Conservation (phyloP, 2,888 invertebrate genomes). For the Eledone cirrhosa region DNA sequence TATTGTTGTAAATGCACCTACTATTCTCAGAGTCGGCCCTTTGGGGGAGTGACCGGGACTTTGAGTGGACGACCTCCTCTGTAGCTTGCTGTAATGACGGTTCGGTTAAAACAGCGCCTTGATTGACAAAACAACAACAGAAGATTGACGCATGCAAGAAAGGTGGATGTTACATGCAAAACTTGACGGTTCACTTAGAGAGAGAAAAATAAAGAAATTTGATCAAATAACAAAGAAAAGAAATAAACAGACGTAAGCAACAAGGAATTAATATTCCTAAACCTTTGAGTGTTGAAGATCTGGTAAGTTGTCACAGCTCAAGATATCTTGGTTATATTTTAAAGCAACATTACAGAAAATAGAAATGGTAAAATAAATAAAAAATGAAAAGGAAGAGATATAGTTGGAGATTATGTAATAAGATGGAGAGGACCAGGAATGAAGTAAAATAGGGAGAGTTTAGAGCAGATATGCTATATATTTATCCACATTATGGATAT, state of each 20-base stretch:
- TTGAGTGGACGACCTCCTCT: background rate
- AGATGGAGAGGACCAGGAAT: no score
- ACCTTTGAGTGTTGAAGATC: no score
- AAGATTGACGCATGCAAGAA: constrained; percentile 18
- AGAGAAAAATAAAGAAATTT: background rate
- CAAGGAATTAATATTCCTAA: background rate
- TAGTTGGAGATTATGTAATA: no score
- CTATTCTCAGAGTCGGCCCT: constrained; percentile 23
- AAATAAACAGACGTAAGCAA: background rate
- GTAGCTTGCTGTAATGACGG: constrained; percentile 16
- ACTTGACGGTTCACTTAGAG: background rate
- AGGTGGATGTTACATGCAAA: constrained; percentile 20
- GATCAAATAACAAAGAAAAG: background rate
- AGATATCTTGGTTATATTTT: no score
- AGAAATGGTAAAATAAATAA: no score
- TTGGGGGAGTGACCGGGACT: constrained; percentile 27
- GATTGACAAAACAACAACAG: constrained; percentile 21
- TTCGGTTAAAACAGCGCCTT: constrained; percentile 16
- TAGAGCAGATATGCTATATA: no score
- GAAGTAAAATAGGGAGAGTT: no score
- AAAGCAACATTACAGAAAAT: no score
- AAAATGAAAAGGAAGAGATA: no score
- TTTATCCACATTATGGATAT: no score
- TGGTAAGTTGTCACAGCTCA: no score
- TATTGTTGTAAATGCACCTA: constrained; percentile 25